A percentile compares a stretch with the other conserved stretches of the same genome.
These are phyloP conservation scores for Notiomystis cincta DNA, from an alignment of 2,113 vertebrate genomes.

Conservation along the genomic window DNA sequence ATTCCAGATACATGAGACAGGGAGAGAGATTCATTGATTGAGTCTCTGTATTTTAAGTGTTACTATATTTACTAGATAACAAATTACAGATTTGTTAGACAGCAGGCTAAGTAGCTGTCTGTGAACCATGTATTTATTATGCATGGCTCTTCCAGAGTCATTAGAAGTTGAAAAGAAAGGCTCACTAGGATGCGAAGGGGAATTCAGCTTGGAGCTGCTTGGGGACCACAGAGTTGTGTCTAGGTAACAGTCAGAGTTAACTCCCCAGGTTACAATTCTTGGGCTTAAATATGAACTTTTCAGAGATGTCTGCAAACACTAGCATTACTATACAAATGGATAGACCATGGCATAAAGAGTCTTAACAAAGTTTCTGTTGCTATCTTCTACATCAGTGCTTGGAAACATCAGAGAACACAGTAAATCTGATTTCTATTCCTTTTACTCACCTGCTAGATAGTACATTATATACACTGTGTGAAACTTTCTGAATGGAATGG, in stretches of 20 bases:
- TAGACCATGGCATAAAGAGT: neutral
- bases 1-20: neutral
- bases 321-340: neutral
- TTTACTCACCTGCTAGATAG: neutral
- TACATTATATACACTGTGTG: neutral
- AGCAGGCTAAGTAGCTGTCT: slow-evolving; percentile 49
- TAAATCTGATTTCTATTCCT: neutral
- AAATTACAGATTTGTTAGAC: slow-evolving; percentile 62
- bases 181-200: neutral
- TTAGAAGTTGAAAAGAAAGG: slow-evolving; percentile 27
- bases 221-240: neutral
- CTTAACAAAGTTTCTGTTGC: neutral
- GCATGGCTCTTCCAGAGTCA: slow-evolving; percentile 2
- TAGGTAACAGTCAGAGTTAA: neutral
- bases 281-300: neutral
- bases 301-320: neutral
- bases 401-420: neutral
- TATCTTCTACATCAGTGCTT: neutral
- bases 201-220: neutral
- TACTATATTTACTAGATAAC: slow-evolving; percentile 58
- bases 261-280: neutral
- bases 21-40: slow-evolving; percentile 30
- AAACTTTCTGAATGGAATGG: neutral
- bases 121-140: slow-evolving; percentile 50
- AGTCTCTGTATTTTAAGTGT: slow-evolving; percentile 62